A percentile compares a stretch with the other conserved stretches of the same genome.
Evolutionary conservation across 92 coral and sea anemone species (phyloP).

Genomic region (Paramuricea clavata): DNA sequence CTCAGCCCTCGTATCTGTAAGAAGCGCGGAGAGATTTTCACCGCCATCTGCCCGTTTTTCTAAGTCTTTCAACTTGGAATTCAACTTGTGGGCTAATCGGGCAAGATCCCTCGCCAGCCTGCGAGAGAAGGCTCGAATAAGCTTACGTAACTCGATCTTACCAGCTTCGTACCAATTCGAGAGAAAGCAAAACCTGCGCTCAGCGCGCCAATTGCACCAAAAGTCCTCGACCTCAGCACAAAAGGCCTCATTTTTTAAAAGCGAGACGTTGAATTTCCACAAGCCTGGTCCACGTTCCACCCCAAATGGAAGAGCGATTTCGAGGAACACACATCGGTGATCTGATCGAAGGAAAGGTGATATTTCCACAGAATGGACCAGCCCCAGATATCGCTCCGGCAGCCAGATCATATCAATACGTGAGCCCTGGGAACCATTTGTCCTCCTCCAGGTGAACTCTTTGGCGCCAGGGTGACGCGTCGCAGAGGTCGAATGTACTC

Average conservation of each 20-base stretch:
- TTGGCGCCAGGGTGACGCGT: constrained; percentile 36
- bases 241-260: constrained; percentile 28
- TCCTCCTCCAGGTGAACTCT: constrained; percentile 40
- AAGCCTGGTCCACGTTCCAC: constrained; percentile 52
- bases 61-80: not conserved
- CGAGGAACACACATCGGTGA: constrained; percentile 38
- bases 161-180: constrained; percentile 72
- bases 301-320: constrained; percentile 4
- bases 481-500: not conserved
- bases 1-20: not conserved
- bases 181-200: constrained; percentile 15
- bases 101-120: not conserved
- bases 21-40: not conserved
- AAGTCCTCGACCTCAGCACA: not conserved
- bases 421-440: constrained; percentile 55
- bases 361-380: constrained; percentile 15
- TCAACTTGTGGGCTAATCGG: not conserved
- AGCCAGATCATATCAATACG: constrained; percentile 64
- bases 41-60: not conserved
- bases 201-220: constrained; percentile 47
- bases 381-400: constrained; percentile 18
- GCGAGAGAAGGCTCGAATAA: constrained; percentile 5
- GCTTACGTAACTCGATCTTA: constrained; percentile 23
- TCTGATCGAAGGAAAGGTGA: constrained; percentile 60
- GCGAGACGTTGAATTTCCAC: constrained; percentile 73